Evolutionary conservation across 1,140 invertebrate genomes (phyloP).

Genomic region (Drosophila trapezifrons): DNA sequence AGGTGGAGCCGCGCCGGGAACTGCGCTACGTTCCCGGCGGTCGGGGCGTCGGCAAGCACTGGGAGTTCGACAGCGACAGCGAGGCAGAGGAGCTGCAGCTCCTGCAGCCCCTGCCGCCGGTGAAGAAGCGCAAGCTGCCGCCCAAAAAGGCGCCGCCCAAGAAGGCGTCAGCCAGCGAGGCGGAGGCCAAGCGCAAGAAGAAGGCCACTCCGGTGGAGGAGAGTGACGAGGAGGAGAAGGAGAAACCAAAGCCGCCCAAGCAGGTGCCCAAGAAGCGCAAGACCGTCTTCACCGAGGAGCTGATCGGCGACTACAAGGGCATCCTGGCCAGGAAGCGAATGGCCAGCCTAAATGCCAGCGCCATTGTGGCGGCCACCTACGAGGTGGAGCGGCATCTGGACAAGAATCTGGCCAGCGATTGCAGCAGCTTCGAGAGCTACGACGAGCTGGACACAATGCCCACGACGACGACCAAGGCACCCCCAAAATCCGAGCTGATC

Average conservation of each 20-base stretch:
- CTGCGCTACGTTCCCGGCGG: constrained; percentile 90
- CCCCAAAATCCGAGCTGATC: constrained; percentile 20
- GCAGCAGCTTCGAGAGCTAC: constrained; percentile 85
- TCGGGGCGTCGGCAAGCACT: constrained; percentile 91
- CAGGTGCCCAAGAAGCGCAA: constrained; percentile 84
- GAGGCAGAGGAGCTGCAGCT: constrained; percentile 80
- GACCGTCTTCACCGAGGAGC: constrained; percentile 88
- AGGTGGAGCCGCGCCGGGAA: constrained; percentile 85
- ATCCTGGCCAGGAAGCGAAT: constrained; percentile 95
- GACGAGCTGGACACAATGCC: constrained; percentile 62
- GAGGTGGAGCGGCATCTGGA: constrained; percentile 87
- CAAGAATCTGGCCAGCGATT: constrained; percentile 77
- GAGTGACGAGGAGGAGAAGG: constrained; percentile 46
- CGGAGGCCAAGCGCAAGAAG: constrained; percentile 41
- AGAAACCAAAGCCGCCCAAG: constrained; percentile 62
- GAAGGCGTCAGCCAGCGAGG: constrained; percentile 16
- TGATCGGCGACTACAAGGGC: constrained; percentile 90
- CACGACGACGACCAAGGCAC: constrained; percentile 2
- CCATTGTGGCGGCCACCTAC: constrained; percentile 95
- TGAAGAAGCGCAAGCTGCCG: constrained; percentile 64
- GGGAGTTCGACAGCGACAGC: constrained; percentile 88
- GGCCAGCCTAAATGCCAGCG: constrained; percentile 96
- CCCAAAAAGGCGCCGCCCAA: constrained; percentile 59
- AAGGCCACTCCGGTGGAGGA: constrained; percentile 35
- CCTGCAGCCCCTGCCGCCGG: constrained; percentile 47